These are phyloP conservation scores for Jacana jacana DNA, from an alignment of 2,113 vertebrate species.

Conservation along the genomic window DNA sequence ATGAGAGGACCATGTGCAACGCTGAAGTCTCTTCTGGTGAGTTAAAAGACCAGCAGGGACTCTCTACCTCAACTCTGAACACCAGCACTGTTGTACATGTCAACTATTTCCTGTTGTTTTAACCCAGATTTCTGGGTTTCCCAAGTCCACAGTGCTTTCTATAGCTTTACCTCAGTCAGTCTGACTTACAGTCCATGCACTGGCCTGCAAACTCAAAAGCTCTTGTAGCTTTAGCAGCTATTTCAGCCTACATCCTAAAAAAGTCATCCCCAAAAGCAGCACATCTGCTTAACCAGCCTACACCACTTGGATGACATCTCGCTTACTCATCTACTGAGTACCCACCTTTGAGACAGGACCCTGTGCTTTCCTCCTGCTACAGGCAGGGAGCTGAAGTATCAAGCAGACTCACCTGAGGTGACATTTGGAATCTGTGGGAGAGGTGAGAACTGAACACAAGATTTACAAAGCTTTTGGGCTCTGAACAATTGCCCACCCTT, in stretches of 20 bases:
- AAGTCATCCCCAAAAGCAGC: not conserved
- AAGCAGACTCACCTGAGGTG: not conserved
- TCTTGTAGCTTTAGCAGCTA: not conserved
- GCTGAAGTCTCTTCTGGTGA: not conserved
- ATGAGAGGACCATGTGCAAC: not conserved
- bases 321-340: not conserved
- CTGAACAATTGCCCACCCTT: not conserved
- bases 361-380: not conserved
- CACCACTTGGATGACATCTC: not conserved
- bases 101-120: not conserved
- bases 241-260: not conserved
- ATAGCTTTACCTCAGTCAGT: not conserved
- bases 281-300: not conserved
- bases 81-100: not conserved
- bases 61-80: not conserved
- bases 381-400: not conserved
- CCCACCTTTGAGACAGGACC: not conserved
- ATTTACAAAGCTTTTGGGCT: not conserved
- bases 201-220: not conserved
- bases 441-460: not conserved
- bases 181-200: not conserved
- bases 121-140: not conserved
- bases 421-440: not conserved
- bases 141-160: not conserved
- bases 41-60: not conserved